phyloP scores from a whole-genome alignment of 2,888 invertebrate genomes.

The Tuta absoluta region DNA sequence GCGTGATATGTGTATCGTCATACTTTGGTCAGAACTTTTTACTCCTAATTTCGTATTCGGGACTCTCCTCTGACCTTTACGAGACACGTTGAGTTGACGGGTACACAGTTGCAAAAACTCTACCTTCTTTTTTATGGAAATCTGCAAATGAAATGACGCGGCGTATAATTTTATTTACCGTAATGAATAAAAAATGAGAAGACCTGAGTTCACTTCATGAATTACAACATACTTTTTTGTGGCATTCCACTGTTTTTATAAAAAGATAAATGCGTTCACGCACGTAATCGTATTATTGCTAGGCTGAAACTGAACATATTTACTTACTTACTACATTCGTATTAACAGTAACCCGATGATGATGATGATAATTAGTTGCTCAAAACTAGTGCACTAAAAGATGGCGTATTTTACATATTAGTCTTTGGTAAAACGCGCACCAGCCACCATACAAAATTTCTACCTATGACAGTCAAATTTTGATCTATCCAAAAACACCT shows the following conservation, averaged over 20 bases:
- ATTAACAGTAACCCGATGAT: too few species aligned
- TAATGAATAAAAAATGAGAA: conserved; percentile 2
- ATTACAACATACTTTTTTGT: background rate
- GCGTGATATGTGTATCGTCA: too few species aligned
- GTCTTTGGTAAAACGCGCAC: too few species aligned
- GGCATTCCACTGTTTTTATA: background rate
- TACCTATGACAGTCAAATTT: too few species aligned
- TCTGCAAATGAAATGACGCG: conserved; percentile 13
- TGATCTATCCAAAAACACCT: too few species aligned
- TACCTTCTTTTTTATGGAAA: conserved; percentile 11
- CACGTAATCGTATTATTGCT: background rate
- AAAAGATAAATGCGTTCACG: background rate
- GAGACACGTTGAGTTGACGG: background rate
- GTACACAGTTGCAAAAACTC: conserved; percentile 5
- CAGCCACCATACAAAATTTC: too few species aligned
- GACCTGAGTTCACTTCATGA: conserved; percentile 4
- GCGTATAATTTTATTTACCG: conserved; percentile 16
- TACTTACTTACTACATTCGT: background rate
- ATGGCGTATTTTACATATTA: too few species aligned
- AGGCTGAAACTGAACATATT: background rate
- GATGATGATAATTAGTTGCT: too few species aligned
- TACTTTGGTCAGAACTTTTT: background rate
- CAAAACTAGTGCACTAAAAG: too few species aligned
- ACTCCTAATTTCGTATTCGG: background rate
- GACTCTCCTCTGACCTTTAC: background rate